Evolutionary conservation across 2,888 invertebrate genomes (phyloP), one percentile per base, ranked within the genome.

Genomic region (Melipona beecheii): DNA sequence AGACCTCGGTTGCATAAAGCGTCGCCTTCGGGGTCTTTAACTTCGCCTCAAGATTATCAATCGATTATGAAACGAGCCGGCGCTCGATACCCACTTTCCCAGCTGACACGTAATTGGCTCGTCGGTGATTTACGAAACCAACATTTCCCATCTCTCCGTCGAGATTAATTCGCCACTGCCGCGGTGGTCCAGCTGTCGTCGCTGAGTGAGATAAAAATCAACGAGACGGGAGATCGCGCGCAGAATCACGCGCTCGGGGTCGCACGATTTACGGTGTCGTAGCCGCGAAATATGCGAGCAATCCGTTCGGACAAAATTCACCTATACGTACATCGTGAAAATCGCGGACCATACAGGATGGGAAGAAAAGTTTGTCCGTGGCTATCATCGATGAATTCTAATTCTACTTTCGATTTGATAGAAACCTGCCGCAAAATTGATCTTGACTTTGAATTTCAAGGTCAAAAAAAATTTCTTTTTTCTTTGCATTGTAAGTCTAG

Each of bases 61-160:
- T 81, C 81, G 81, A 75, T 84, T 74, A 84, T 74, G 58, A 78
- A 66, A 62, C 64, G 31, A 21, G 31, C 64, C 43, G 43, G 49
- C 62, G 56, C n/a, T 62, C 73, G 85, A 85, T 70, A 64, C 17
- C 69, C 78, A 78, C 82, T 76, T 78, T 76, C 56, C 52, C 54
- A 31, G 3, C 62, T 52, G 71, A 82, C 74, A 79, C 62, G 79
- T 85, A 83, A 86, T 86, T 85, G 77, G 76, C 79, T 78, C 58
- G 62, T 31, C 74, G 64, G 43, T 85, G 85, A 84, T 84, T 82
- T 78, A 69, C 70, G 43, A 81, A 84, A 85, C 81, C 79, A 72
- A 31, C 69, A 60, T 60, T 73, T 73, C 36, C 72, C 58, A 13
- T 66, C 68, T 1, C 31, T n/a, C 15, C 50, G n/a, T 13, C 27